Base-by-base conservation (phyloP, 2,113 vertebrate species). In the Aphyosemion australe region DNA sequence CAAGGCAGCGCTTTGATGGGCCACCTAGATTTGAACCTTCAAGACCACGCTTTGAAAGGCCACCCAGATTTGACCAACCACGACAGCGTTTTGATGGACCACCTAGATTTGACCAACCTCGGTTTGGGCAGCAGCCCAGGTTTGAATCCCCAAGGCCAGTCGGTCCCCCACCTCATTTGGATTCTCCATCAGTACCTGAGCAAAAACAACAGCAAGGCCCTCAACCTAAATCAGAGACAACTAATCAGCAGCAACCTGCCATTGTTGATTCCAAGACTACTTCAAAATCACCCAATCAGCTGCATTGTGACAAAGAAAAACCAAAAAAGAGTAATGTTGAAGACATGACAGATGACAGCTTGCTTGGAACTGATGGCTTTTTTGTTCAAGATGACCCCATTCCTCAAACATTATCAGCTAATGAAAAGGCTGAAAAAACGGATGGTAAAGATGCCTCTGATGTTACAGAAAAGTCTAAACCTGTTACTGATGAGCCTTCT, bases 41-140 rank as follows among this genome's bases (percentile, higher is more conserved):
- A 5, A 12, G 48, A 4, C 74, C 71, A 0, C 68, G 78, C 0
- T 87, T 97, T 92, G 95, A 96, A 79, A 93, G 91, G 74, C 93
- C 94, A 62, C 67, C 81, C 0, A 72, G 79, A 52, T 88, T 84
- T 66, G 90, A 92, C 15, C 74, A 82, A 32, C 74, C 83, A 8
- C 42, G 56, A 7, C 73, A 70, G 0, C 70, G 76, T 0, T 87
- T 97, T 92, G 95, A 96, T 82, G 94, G 90, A 72, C 93, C 94
- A 60, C 65, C 83, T 0, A 72, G 81, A 57, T 87, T 79, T 69
- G 90, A 92, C 18, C 74, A 76, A 15, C 72, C 78, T 54, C 75
- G 75, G 34, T 87, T 89, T 81, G 84, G 77, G 4, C 65, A 60
- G 16, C 83, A 76, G 49, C 34, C 74, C 21, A 78, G 76, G 31